Conservation (phyloP, 2,113 vertebrate species). For the Edolisoma coerulescens region DNA sequence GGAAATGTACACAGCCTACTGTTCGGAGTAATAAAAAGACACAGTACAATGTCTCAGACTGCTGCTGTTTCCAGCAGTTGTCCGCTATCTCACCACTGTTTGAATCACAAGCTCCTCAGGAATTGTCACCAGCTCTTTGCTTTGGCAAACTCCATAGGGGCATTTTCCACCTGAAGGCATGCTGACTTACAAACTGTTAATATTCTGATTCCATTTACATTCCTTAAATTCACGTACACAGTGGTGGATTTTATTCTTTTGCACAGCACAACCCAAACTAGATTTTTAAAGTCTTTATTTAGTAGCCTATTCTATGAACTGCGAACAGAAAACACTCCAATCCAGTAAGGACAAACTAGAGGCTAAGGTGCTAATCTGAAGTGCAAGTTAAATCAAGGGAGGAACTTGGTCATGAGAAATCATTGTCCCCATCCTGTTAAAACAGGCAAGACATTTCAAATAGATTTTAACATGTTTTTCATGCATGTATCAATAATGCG, state of each 20-base stretch:
- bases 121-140: background rate
- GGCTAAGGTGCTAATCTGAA: background rate
- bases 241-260: background rate
- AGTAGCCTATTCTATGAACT: background rate
- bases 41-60: background rate
- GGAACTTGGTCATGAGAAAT: background rate
- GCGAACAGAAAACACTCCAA: background rate
- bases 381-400: background rate
- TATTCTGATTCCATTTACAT: background rate
- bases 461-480: background rate
- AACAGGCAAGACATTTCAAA: background rate
- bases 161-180: background rate
- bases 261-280: background rate
- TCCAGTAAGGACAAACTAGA: background rate
- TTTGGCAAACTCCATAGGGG: background rate
- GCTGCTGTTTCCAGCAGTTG: background rate
- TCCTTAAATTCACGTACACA: background rate
- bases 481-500: background rate
- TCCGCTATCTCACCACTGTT: background rate
- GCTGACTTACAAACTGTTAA: background rate
- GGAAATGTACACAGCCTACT: background rate
- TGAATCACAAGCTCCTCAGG: background rate
- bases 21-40: background rate
- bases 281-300: background rate
- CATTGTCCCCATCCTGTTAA: background rate